Percentiles rank a stretch among this genome's conserved stretches.
These are phyloP conservation scores for Drosophila ezoana DNA, from an alignment of 2,888 invertebrate species.

Conservation along the genomic window DNA sequence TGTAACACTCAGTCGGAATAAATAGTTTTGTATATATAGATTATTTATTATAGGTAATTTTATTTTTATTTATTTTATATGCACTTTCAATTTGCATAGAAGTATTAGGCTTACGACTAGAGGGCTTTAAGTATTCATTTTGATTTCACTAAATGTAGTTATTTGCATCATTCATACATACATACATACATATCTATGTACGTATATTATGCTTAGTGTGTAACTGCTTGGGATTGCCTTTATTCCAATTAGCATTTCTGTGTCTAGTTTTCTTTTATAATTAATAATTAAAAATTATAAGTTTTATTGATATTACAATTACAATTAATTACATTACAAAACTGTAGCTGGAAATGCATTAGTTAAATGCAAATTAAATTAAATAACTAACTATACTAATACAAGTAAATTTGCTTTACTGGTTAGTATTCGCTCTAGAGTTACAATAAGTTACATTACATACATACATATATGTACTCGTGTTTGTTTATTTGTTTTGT, in stretches of 20 bases:
- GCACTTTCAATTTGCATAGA: conserved; percentile 32
- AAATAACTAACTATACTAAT: conserved; percentile 62
- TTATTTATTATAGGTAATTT: conserved; percentile 55
- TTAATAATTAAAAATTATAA: conserved; percentile 44
- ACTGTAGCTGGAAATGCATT: conserved; percentile 71
- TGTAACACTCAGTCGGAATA: not conserved
- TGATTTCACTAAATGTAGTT: conserved; percentile 65
- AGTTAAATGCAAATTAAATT: conserved; percentile 72
- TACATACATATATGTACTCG: conserved; percentile 35
- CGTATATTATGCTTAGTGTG: conserved; percentile 16
- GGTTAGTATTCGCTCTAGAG: conserved; percentile 52
- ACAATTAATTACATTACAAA: conserved; percentile 75
- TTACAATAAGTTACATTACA: conserved; percentile 71
- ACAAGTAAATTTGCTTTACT: conserved; percentile 45
- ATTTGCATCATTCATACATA: conserved; percentile 38
- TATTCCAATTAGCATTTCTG: conserved; percentile 15
- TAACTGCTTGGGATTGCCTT: conserved; percentile 24
- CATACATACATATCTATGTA: conserved; percentile 7
- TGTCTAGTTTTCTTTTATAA: conserved; percentile 6
- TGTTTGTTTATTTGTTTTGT: conserved; percentile 24
- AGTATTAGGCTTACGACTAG: conserved; percentile 69
- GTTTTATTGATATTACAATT: conserved; percentile 61
- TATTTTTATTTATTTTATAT: conserved; percentile 44
- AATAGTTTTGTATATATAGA: not conserved
- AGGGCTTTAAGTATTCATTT: conserved; percentile 66